phyloP scores from a whole-genome alignment of 1,140 invertebrate genomes.

The Drosophila azteca region DNA sequence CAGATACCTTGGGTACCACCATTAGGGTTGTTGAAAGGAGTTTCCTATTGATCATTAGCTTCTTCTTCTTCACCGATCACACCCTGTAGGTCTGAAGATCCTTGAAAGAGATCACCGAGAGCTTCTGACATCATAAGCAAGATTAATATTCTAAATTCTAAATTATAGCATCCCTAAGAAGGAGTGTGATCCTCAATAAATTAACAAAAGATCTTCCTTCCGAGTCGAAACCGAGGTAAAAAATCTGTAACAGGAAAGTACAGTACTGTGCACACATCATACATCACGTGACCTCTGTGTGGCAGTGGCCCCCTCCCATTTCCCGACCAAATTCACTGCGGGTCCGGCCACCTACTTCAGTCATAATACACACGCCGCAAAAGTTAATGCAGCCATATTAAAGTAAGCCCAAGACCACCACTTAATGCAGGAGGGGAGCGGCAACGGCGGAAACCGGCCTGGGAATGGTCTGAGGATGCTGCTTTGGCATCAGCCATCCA shows the following conservation, averaged over 20 bases:
- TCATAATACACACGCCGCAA: slow-evolving; percentile 69
- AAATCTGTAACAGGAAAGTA: slow-evolving; percentile 31
- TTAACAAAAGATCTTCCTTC: too few species aligned
- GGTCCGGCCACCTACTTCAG: slow-evolving; percentile 73
- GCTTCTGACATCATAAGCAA: too few species aligned
- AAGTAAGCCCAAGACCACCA: slow-evolving; percentile 70
- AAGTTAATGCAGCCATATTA: slow-evolving; percentile 74
- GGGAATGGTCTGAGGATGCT: slow-evolving; percentile 23
- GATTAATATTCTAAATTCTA: too few species aligned
- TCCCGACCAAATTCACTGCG: slow-evolving; percentile 27
- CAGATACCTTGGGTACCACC: not conserved
- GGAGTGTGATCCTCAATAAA: too few species aligned
- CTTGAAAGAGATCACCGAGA: too few species aligned
- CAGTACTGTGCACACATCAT: slow-evolving; percentile 48
- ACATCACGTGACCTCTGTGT: slow-evolving; percentile 67
- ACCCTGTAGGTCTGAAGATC: too few species aligned
- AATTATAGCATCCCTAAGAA: too few species aligned
- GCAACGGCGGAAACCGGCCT: slow-evolving; percentile 38
- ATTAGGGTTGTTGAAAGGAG: too few species aligned
- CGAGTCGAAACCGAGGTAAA: too few species aligned
- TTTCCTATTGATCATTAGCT: too few species aligned
- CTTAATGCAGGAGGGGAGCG: slow-evolving; percentile 58
- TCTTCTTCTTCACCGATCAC: too few species aligned
- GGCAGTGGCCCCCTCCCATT: slow-evolving; percentile 22
- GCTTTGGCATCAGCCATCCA: slow-evolving; percentile 2